Conservation (phyloP, 2,888 invertebrate genomes). For the Quadroppia sp. region DNA sequence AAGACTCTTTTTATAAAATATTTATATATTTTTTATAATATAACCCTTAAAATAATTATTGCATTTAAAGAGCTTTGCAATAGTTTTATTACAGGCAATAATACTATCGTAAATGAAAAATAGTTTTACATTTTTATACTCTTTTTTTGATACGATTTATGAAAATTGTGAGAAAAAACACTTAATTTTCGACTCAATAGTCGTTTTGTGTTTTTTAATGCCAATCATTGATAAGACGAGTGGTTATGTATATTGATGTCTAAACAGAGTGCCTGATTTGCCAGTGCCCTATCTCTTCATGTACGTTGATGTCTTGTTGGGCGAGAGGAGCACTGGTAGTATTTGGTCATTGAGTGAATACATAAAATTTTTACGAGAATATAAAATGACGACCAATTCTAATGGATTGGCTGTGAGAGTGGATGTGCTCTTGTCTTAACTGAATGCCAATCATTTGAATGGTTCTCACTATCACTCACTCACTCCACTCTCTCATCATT, state of each 20-base stretch:
- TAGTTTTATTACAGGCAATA: conserved; percentile 17
- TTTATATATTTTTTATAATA: background rate
- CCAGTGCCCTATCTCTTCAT: no score
- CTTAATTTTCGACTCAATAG: conserved; percentile 3
- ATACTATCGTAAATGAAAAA: conserved; percentile 18
- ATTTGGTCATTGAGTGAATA: conserved; percentile 24
- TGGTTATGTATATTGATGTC: background rate
- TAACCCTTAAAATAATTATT: conserved; percentile 27
- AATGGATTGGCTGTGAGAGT: background rate
- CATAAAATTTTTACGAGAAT: conserved; percentile 30
- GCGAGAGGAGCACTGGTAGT: background rate
- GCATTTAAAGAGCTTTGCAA: conserved; percentile 32
- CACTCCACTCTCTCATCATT: conserved; percentile 2
- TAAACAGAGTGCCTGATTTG: background rate
- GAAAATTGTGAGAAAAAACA: conserved; percentile 19
- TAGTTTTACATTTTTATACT: background rate
- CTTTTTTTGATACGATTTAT: background rate
- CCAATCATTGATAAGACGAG: background rate
- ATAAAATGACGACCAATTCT: conserved; percentile 17
- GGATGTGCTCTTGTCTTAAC: background rate
- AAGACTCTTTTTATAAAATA: background rate
- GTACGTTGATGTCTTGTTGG: background rate
- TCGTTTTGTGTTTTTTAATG: background rate
- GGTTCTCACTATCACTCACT: background rate
- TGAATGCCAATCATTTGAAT: background rate